A percentile compares a stretch with the other conserved stretches of the same genome.
phyloP scores from a whole-genome alignment of 2,888 invertebrate species.

The Ryuthela nishihirai region DNA sequence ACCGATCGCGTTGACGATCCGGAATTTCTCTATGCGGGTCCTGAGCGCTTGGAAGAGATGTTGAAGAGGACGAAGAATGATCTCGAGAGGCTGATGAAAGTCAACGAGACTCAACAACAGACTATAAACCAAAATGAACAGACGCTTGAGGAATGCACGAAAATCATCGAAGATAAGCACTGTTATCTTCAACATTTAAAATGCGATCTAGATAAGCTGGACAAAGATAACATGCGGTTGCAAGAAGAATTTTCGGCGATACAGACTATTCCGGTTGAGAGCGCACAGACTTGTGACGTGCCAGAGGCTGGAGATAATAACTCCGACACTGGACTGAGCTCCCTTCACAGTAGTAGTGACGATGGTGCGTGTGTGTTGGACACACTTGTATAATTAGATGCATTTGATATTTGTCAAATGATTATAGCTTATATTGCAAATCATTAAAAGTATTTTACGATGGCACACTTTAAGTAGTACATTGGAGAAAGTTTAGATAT shows the following conservation, averaged over 20 bases:
- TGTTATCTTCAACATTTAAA: slow-evolving; percentile 44
- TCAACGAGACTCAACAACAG: slow-evolving; percentile 43
- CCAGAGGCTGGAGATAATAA: slow-evolving; percentile 53
- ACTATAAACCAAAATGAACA: slow-evolving; percentile 47
- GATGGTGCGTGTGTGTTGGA: slow-evolving; percentile 50
- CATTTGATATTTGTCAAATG: too few species aligned
- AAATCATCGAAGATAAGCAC: slow-evolving; percentile 45
- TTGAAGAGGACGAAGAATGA: slow-evolving; percentile 33
- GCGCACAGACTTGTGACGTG: slow-evolving; percentile 27
- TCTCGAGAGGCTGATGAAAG: slow-evolving; percentile 43
- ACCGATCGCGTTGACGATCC: slow-evolving; percentile 21
- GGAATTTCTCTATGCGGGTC: slow-evolving; percentile 20
- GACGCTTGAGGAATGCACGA: slow-evolving; percentile 45
- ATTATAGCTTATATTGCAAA: too few species aligned
- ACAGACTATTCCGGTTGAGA: slow-evolving; percentile 17
- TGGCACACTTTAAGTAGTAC: too few species aligned
- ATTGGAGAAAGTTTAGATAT: slow-evolving; percentile 3
- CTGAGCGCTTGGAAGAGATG: slow-evolving; percentile 31
- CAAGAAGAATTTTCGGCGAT: slow-evolving; percentile 33
- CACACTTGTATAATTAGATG: slow-evolving; percentile 48
- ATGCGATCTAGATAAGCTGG: slow-evolving; percentile 46
- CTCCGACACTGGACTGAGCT: slow-evolving; percentile 56
- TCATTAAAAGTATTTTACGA: too few species aligned
- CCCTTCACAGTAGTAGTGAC: slow-evolving; percentile 53
- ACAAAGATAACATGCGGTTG: slow-evolving; percentile 40